Evolutionary conservation across 2,113 vertebrate species (phyloP), one percentile per base, ranked within the genome.

Genomic region (Galemys pyrenaicus): DNA sequence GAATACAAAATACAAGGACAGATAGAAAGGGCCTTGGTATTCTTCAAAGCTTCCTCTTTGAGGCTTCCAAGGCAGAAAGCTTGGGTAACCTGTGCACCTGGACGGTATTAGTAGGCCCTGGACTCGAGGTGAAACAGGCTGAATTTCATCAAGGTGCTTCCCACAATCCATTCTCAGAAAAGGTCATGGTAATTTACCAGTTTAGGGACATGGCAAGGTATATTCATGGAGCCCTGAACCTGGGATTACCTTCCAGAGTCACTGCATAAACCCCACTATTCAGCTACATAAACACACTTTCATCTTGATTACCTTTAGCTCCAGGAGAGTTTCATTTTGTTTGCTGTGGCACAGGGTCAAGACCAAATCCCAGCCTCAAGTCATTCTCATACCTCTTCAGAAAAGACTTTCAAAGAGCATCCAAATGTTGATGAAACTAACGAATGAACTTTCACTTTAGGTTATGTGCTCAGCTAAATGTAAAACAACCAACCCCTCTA

Each of bases 11-110:
- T 87, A 87, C 90, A 90, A 92, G 85, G 71, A 81, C 65, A 85
- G 81, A 95, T 9, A 95, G 94, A 92, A 93, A 95, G 87, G 85
- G 39, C 83, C 56, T 96, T 90, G 86, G 85, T 92, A 84, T 86
- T 94, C 84, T 96, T 97, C 94, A 98, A 97, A 96, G 0, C 89
- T 84, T 97, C 92, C 81, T 95, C 89, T 87, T 96, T 96, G 96
- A 92, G 92, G 71, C 83, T 96, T 93, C 96, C 92, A 96, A 91
- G 89, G 70, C 89, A 95, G 88, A 95, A 78, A 87, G 91, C 44
- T 80, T 77, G 15, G 88, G 82, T 58, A 89, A 68, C 65, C 96
- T 94, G 93, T 96, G 96, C 93, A 97, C 88, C 96, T 93, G 96
- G 95, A 97, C 87, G 95, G 94, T 86, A 97, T 98, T 96, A 97